phyloP scores from a whole-genome alignment of 2,797 vertebrate species.

The Brachyalestes nurse region DNA sequence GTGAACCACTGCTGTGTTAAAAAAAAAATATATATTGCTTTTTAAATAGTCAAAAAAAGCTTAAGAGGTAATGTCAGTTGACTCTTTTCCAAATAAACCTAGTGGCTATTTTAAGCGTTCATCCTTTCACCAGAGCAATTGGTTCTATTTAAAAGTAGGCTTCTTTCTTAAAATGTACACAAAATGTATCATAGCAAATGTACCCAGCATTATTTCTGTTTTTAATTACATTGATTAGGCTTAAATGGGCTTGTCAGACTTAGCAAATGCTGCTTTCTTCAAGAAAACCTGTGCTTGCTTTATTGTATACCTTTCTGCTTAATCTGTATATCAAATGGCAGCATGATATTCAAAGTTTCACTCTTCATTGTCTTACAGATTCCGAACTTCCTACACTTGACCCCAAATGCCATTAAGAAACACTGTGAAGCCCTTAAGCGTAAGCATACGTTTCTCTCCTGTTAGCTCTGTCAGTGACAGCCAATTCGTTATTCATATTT shows the following conservation, averaged over 20 bases:
- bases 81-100: too few relatives aligned
- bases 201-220: too few relatives aligned
- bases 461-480: neutral
- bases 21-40: too few relatives aligned
- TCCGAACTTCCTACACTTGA: slow-evolving; percentile 96
- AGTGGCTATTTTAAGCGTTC: too few relatives aligned
- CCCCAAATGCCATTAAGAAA: slow-evolving; percentile 91
- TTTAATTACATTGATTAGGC: neutral
- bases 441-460: slow-evolving; percentile 64
- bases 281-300: neutral
- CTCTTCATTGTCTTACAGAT: slow-evolving; percentile 81
- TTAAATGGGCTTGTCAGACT: neutral
- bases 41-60: too few relatives aligned
- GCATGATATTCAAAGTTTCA: neutral
- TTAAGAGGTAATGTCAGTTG: too few relatives aligned
- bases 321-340: neutral
- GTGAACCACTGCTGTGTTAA: too few relatives aligned
- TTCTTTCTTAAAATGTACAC: too few relatives aligned
- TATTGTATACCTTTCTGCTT: neutral
- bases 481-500: neutral
- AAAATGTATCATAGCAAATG: too few relatives aligned
- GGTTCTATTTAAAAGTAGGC: too few relatives aligned
- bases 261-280: neutral
- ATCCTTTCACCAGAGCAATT: too few relatives aligned
- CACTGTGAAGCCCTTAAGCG: slow-evolving; percentile 93